Percentiles rank a stretch among this genome's conserved stretches.
Conservation (phyloP, 2,888 invertebrate species). For the Leptinotarsa peninsularis region DNA sequence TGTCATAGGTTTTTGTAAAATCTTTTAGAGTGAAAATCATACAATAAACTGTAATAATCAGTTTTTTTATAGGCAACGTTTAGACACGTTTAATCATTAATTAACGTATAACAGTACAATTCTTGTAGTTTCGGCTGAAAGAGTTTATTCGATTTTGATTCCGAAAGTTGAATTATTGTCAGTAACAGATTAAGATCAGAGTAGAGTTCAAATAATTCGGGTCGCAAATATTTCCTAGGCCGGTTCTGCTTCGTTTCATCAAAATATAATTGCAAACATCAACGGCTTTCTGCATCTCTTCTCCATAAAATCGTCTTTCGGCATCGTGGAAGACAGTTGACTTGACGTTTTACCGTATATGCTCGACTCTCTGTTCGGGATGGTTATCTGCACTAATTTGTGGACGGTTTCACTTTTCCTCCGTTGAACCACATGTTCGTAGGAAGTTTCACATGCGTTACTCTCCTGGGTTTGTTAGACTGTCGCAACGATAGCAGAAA, state of each 20-base stretch:
- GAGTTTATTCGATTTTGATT: too few relatives aligned
- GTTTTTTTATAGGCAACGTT: too few relatives aligned
- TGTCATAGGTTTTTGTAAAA: too few relatives aligned
- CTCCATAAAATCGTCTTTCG: slow-evolving; percentile 30
- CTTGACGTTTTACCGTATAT: slow-evolving; percentile 24
- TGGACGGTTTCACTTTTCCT: slow-evolving; percentile 17
- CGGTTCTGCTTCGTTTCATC: neutral
- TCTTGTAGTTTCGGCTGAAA: too few relatives aligned
- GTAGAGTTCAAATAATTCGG: neutral
- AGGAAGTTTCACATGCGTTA: slow-evolving; percentile 20
- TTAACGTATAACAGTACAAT: too few relatives aligned
- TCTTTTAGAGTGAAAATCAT: too few relatives aligned
- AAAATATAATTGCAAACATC: slow-evolving; percentile 1
- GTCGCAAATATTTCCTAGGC: neutral
- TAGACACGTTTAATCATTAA: too few relatives aligned
- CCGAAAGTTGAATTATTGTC: too few relatives aligned
- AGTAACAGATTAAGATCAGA: too few relatives aligned
- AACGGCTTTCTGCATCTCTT: neutral
- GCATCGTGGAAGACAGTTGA: slow-evolving; percentile 24
- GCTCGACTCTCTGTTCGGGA: slow-evolving; percentile 17
- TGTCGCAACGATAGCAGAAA: slow-evolving; percentile 11
- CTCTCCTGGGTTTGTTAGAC: slow-evolving; percentile 4
- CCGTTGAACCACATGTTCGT: slow-evolving; percentile 7
- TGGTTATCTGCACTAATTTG: slow-evolving; percentile 28
- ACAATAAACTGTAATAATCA: too few relatives aligned